phyloP scores from a whole-genome alignment of 2,888 invertebrate species.

The Trissolcus brochymenae region DNA sequence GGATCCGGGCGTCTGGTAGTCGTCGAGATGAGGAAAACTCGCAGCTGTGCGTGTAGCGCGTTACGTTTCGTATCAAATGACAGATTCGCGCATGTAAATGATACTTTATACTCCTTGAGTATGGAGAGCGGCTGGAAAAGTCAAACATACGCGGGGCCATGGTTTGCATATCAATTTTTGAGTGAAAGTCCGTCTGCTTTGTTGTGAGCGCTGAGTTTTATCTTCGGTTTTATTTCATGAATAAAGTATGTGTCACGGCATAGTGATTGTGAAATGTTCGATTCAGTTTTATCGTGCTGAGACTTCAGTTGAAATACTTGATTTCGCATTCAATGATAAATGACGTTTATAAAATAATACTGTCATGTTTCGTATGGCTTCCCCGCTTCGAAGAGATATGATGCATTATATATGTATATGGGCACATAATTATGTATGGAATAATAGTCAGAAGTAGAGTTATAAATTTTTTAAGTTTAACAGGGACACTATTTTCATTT shows the following conservation, averaged over 20 bases:
- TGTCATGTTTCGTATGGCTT: too few species aligned
- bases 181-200: conserved; percentile 20
- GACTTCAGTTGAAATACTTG: background rate
- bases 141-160: conserved; percentile 18
- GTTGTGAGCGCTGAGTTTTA: conserved; percentile 21
- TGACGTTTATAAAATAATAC: too few species aligned
- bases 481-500: too few species aligned
- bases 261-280: background rate
- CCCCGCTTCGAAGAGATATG: too few species aligned
- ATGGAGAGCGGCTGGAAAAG: conserved; percentile 26
- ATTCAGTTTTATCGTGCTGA: conserved; percentile 8
- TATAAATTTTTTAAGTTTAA: too few species aligned
- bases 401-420: too few species aligned
- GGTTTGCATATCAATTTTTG: conserved; percentile 36
- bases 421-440: too few species aligned
- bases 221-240: conserved; percentile 4
- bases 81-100: conserved; percentile 40
- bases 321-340: background rate
- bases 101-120: conserved; percentile 15
- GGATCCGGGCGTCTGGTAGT: conserved; percentile 38
- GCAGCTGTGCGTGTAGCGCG: conserved; percentile 27
- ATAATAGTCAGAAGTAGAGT: too few species aligned
- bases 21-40: conserved; percentile 39
- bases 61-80: conserved; percentile 34
- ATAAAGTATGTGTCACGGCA: conserved; percentile 2